These are phyloP conservation scores for Whitmania pigra DNA, from an alignment of 1,140 invertebrate species.

Conservation along the genomic window DNA sequence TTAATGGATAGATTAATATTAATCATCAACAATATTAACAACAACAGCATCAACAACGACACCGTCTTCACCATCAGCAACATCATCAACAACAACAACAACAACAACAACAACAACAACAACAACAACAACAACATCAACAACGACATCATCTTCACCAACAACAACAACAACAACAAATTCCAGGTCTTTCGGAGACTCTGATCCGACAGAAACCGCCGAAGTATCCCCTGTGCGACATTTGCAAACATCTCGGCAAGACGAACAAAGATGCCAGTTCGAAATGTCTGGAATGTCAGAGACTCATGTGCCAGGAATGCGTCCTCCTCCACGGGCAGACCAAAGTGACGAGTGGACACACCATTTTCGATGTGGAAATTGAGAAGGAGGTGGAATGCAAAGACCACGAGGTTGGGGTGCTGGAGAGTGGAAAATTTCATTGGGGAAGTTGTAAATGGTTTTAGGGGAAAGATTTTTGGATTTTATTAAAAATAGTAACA, in stretches of 20 bases:
- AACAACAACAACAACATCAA: neutral
- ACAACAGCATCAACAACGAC: neutral
- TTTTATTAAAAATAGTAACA: too few species aligned
- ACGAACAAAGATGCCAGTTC: slow-evolving; percentile 40
- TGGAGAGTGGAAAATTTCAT: neutral
- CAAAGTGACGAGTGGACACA: slow-evolving; percentile 40
- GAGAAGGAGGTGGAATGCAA: slow-evolving; percentile 45
- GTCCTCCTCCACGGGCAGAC: slow-evolving; percentile 41
- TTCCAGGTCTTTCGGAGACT: slow-evolving; percentile 40
- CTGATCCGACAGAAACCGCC: slow-evolving; percentile 37
- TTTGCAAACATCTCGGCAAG: slow-evolving; percentile 38
- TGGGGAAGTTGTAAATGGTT: too few species aligned
- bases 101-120: neutral
- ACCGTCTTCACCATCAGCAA: too few species aligned
- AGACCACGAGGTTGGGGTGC: slow-evolving; percentile 33
- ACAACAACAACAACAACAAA: too few species aligned
- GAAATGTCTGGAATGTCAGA: slow-evolving; percentile 44
- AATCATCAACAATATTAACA: neutral
- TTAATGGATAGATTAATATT: too few species aligned
- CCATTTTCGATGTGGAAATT: slow-evolving; percentile 43
- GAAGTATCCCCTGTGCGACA: slow-evolving; percentile 42
- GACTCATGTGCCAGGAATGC: slow-evolving; percentile 42
- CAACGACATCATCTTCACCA: neutral
- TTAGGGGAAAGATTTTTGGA: too few species aligned
- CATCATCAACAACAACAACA: neutral